Evolutionary conservation across 2,888 invertebrate species (phyloP), one percentile per base, ranked within the genome.

Genomic region (Candidula unifasciata): DNA sequence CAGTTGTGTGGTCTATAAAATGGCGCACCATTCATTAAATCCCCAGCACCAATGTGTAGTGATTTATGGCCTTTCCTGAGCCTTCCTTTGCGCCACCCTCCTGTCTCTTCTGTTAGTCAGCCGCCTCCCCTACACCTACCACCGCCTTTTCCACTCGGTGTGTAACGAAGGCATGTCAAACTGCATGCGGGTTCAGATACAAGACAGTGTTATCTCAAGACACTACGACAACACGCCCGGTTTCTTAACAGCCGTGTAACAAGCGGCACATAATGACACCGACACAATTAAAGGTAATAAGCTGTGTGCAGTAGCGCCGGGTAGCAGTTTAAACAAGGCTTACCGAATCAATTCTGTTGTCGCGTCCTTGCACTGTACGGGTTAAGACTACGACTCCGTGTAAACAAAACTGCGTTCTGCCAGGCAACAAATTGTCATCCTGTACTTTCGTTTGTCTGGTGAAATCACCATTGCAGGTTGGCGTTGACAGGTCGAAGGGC

Each of bases 281-380:
- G 73, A 73, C 73, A 73, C 73, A 73, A 52, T 73, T 73, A 73
- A 73, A 52, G 8, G 21, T 35, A 44, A 37, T 52, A 73, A n/a
- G n/a, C 44, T 73, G 73, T 52, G 73, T 73, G 73, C 10, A 33
- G 27, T 52, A 52, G 0, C 37, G n/a, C 2, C n/a, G 60, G 73
- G 73, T 52, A 73, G 27, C 27, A n/a, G n/a, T 73, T 73, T 52
- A 27, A 73, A 52, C 35, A 24, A 52, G 73, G 44, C 35, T 33
- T 52, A 33, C 6, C 8, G 52, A 33, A 52, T 73, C 27, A n/a
- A 73, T 52, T 24, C 44, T 16, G n/a, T 24, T 24, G 71, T 1
- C 44, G n/a, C 5, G 37, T 37, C 16, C 16, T n/a, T 52, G 73
- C 44, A 37, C 3, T n/a, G 44, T n/a, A 73, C 2, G 8, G 37